phyloP scores from a whole-genome alignment of 2,888 invertebrate species.

The Podabrus alpinus region DNA sequence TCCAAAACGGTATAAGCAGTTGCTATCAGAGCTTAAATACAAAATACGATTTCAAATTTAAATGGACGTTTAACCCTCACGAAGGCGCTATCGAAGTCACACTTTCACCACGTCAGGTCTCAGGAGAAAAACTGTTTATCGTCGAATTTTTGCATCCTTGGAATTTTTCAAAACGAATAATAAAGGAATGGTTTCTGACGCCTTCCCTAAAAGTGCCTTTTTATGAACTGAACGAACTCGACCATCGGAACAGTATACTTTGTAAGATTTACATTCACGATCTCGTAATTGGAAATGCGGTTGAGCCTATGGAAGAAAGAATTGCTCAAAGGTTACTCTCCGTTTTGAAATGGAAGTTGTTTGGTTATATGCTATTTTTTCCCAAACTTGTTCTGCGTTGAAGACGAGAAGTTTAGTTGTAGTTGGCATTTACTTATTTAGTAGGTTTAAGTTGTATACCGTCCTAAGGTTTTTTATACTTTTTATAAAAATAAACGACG shows the following conservation, averaged over 20 bases:
- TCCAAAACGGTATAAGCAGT: conserved; percentile 4
- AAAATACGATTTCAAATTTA: neutral
- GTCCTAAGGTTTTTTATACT: neutral
- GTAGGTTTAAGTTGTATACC: neutral
- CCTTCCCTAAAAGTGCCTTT: conserved; percentile 1
- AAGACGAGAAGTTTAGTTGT: neutral
- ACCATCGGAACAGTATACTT: conserved; percentile 3
- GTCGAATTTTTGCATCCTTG: conserved; percentile 9
- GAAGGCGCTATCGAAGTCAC: conserved; percentile 9
- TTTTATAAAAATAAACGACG: neutral
- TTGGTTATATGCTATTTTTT: neutral
- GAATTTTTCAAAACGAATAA: neutral
- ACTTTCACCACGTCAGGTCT: neutral
- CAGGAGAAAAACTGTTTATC: conserved; percentile 4
- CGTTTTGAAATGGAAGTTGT: neutral
- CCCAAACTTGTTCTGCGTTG: neutral
- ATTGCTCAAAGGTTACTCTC: neutral
- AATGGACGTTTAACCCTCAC: conserved; percentile 17
- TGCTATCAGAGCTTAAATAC: neutral
- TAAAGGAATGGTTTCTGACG: conserved; percentile 13
- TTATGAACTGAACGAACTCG: neutral
- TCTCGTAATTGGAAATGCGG: neutral
- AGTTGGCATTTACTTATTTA: neutral
- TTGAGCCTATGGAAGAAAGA: neutral
- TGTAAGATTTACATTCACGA: conserved; percentile 1